Percentiles rank a stretch among this genome's conserved stretches.
Evolutionary conservation across 2,113 vertebrate species (phyloP).

Genomic region (Larimichthys crocea): DNA sequence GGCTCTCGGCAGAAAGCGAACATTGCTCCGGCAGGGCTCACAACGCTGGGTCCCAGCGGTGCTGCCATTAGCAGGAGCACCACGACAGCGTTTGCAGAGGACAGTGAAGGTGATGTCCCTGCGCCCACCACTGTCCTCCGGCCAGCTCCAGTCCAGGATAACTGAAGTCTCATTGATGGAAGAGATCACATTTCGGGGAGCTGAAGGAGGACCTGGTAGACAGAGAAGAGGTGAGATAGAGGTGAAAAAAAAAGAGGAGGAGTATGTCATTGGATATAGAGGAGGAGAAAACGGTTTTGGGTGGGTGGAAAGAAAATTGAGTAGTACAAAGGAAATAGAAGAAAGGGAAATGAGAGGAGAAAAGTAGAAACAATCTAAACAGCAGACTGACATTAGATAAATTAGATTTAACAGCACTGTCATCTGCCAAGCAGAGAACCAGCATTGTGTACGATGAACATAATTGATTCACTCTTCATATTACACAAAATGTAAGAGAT

Average conservation of each 20-base stretch:
- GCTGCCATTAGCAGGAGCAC: slow-evolving; percentile 27
- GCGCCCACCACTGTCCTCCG: slow-evolving; percentile 93
- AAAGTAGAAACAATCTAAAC: background rate
- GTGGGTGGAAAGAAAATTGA: background rate
- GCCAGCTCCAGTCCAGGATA: slow-evolving; percentile 98
- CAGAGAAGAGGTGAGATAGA: slow-evolving; percentile 5
- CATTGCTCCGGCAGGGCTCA: slow-evolving; percentile 90
- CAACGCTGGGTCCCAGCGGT: slow-evolving; percentile 77
- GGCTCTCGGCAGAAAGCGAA: slow-evolving; percentile 93
- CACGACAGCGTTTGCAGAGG: slow-evolving; percentile 92
- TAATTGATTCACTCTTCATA: background rate
- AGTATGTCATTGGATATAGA: background rate
- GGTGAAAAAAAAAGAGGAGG: background rate
- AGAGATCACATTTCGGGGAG: slow-evolving; percentile 96
- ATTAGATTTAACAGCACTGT: slow-evolving; percentile 24
- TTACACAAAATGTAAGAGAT: background rate
- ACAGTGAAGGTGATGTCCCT: slow-evolving; percentile 95
- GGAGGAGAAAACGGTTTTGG: background rate
- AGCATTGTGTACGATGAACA: background rate
- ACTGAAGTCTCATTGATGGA: slow-evolving; percentile 98
- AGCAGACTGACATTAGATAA: background rate
- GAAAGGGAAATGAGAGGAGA: slow-evolving; percentile 3
- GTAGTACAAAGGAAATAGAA: too few relatives aligned
- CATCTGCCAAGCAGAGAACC: too few relatives aligned
- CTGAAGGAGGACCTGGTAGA: slow-evolving; percentile 90